Evolutionary conservation across 2,888 invertebrate species (phyloP).

Genomic region (Megastigmus dorsalis): DNA sequence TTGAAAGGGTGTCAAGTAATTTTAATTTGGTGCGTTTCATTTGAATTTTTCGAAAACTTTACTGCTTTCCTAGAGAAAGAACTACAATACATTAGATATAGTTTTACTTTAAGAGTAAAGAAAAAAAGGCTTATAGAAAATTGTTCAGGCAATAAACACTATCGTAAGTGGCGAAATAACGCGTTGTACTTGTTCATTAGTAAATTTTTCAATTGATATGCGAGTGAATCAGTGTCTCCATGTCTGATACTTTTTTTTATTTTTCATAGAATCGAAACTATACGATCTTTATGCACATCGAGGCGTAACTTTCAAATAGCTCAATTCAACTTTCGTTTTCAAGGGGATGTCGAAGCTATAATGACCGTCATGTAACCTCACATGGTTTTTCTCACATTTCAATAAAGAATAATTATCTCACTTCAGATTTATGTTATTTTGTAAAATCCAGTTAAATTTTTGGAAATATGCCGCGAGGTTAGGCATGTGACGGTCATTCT

Average conservation of each 20-base stretch:
- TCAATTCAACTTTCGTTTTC: conserved; percentile 36
- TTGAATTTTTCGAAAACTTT: conserved; percentile 26
- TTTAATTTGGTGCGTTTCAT: conserved; percentile 38
- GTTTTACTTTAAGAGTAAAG: conserved; percentile 26
- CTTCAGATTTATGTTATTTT: no score
- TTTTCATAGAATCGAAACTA: conserved; percentile 26
- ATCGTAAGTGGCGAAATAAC: conserved; percentile 46
- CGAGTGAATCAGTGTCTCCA: conserved; percentile 49
- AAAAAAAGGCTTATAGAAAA: conserved; percentile 42
- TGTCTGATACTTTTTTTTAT: neutral
- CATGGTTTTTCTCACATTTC: no score
- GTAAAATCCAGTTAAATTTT: no score
- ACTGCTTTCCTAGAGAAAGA: conserved; percentile 42
- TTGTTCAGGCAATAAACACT: conserved; percentile 44
- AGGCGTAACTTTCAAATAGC: conserved; percentile 47
- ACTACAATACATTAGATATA: conserved; percentile 30
- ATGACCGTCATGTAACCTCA: no score
- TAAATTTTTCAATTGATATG: conserved; percentile 51
- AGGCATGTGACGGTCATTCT: no score
- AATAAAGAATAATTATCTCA: no score
- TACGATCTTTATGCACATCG: conserved; percentile 39
- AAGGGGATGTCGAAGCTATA: no score
- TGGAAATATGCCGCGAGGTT: no score
- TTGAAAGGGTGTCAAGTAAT: conserved; percentile 33
- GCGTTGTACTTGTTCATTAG: conserved; percentile 53